Evolutionary conservation across 2,797 vertebrate genomes (phyloP), one percentile per base, ranked within the genome.

Genomic region (Telmatherina bonti): DNA sequence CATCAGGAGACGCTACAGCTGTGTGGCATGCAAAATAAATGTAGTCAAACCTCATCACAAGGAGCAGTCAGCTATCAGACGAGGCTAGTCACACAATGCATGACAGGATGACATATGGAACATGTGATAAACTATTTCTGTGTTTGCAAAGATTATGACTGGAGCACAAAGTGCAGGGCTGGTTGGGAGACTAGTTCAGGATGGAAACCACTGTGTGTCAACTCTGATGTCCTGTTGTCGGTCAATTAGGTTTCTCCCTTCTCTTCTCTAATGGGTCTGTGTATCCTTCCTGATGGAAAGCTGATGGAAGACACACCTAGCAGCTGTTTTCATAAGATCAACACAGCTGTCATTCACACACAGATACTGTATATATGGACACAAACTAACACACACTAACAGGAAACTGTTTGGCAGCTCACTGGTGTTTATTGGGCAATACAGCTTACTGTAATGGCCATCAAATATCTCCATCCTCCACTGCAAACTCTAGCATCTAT

Each of bases 351-450:
- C 60, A 53, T 51, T 29, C 45, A 74, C 68, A 66, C 55, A 60
- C 55, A 41, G 16, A 45, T 22, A n/a, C n/a, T n/a, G n/a, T n/a
- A 63, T 22, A 47, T 35, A 67, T 38, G 24, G 51, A 64, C 60
- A 12, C 5, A 54, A 47, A 51, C 27, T 24, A 7, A 27, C 45
- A 53, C 71, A 81, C 68, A 72, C 11, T 52, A 22, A 79, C 84
- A 87, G 89, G 79, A 91, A 92, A 89, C 82, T 67, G 87, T 92
- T 86, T 90, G 81, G 89, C 77, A 66, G 81, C 57, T 85, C 82
- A 77, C 65, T 76, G 67, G 29, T 58, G 62, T 68, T 87, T 81
- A 87, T 70, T 74, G 72, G 77, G 73, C 84, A 84, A 77, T 81
- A 82, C 64, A 77, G 24, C 13, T 15, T 16, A 70, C 47, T 56